Conservation (phyloP, 1,140 invertebrate species). For the Lineus longissimus region DNA sequence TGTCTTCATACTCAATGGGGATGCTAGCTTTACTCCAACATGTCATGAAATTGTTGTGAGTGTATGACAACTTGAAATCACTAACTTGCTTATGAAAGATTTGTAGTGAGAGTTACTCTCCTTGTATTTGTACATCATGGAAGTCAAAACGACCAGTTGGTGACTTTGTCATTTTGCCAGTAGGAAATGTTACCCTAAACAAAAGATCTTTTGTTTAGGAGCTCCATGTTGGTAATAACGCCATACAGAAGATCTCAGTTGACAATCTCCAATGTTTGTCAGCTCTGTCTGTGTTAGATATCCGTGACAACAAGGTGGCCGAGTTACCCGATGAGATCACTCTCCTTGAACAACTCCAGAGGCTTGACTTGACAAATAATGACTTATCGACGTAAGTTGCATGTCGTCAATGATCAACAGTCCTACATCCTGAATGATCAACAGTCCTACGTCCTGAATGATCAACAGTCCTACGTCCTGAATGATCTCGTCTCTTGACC, state of each 20-base stretch:
- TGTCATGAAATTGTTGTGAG: background rate
- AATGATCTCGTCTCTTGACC: too few relatives aligned
- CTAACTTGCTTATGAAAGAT: too few relatives aligned
- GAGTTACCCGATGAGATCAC: slow-evolving; percentile 75
- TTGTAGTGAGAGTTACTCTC: too few relatives aligned
- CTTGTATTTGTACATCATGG: too few relatives aligned
- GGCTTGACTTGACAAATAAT: slow-evolving; percentile 81
- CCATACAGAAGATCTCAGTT: slow-evolving; percentile 55
- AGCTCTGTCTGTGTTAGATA: slow-evolving; percentile 62
- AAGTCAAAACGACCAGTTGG: too few relatives aligned
- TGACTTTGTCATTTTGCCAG: too few relatives aligned
- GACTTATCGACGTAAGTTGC: slow-evolving; percentile 65
- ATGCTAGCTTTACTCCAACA: too few relatives aligned
- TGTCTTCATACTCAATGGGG: too few relatives aligned
- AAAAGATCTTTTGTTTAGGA: slow-evolving; percentile 55
- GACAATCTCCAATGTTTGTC: slow-evolving; percentile 44
- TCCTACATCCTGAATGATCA: too few relatives aligned
- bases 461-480: background rate
- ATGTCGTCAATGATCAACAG: background rate
- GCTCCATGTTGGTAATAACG: slow-evolving; percentile 76
- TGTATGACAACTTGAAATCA: too few relatives aligned
- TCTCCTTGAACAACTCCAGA: slow-evolving; percentile 68
- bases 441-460: slow-evolving; percentile 8
- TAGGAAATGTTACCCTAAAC: too few relatives aligned
- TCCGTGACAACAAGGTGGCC: slow-evolving; percentile 59